These are phyloP conservation scores for Aphodius granarius DNA, from an alignment of 2,888 invertebrate species.

Conservation along the genomic window DNA sequence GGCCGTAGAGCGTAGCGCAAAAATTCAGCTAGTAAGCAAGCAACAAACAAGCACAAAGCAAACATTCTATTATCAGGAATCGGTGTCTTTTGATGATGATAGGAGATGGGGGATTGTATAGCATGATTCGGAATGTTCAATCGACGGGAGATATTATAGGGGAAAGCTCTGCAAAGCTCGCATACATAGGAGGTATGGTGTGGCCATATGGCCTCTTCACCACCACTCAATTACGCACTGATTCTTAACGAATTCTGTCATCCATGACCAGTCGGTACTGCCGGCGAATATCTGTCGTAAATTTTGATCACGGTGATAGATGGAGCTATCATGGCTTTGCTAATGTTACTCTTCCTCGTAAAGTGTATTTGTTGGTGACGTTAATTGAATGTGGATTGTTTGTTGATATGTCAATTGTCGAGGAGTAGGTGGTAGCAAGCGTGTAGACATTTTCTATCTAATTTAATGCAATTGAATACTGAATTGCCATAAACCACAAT, in stretches of 20 bases:
- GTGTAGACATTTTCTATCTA: too few species aligned
- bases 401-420: not conserved
- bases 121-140: conserved; percentile 1
- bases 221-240: conserved; percentile 36
- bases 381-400: not conserved
- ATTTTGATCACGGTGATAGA: not conserved
- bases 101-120: conserved; percentile 11
- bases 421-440: not conserved
- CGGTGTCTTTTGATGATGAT: conserved; percentile 24
- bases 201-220: conserved; percentile 37
- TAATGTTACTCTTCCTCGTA: not conserved
- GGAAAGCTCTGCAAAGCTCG: not conserved
- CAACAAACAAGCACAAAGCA: conserved; percentile 17
- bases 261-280: conserved; percentile 18
- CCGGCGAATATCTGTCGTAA: not conserved
- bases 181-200: conserved; percentile 6
- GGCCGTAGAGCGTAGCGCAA: not conserved
- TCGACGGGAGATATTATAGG: conserved; percentile 3
- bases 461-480: too few species aligned
- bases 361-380: not conserved
- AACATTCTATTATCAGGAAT: conserved; percentile 17
- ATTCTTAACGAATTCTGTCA: conserved; percentile 32
- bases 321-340: not conserved
- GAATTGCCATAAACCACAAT: too few species aligned
- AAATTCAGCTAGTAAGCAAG: not conserved